phyloP scores from a whole-genome alignment of 2,888 invertebrate species.

The Hirtodrosophila duncani region DNA sequence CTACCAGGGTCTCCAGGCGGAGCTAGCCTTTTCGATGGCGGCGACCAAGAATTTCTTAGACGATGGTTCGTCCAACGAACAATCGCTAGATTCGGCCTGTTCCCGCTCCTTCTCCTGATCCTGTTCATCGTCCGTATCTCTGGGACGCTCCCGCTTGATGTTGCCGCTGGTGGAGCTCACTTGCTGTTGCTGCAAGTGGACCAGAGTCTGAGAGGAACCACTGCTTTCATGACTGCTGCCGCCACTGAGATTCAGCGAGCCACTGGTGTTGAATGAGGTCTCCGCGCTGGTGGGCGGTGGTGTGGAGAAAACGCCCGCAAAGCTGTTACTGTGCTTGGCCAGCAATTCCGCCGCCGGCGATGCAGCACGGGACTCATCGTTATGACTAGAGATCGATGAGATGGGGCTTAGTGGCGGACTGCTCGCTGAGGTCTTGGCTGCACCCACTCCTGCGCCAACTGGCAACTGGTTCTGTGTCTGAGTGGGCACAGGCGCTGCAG shows the following conservation, averaged over 20 bases:
- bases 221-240: conserved; percentile 78
- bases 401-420: conserved; percentile 87
- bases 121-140: no score
- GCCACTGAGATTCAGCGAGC: conserved; percentile 56
- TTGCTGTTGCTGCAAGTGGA: conserved; percentile 75
- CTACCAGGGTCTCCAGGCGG: conserved; percentile 82
- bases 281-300: conserved; percentile 83
- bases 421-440: conserved; percentile 60
- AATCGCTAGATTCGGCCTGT: conserved; percentile 66
- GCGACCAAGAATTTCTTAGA: conserved; percentile 61
- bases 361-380: conserved; percentile 80
- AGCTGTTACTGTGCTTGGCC: conserved; percentile 57
- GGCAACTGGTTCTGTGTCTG: conserved; percentile 13
- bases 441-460: not conserved
- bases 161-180: conserved; percentile 72
- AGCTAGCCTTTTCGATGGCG: conserved; percentile 76
- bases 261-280: conserved; percentile 77
- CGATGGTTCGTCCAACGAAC: conserved; percentile 63
- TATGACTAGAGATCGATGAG: conserved; percentile 84
- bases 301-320: conserved; percentile 77
- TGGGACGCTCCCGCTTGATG: no score
- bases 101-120: conserved; percentile 32
- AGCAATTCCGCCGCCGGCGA: conserved; percentile 53
- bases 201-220: conserved; percentile 34
- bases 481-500: conserved; percentile 12